Base-by-base conservation (phyloP, 37 sponge, comb jelly and placozoan genomes). In the Axinella damicornis region DNA sequence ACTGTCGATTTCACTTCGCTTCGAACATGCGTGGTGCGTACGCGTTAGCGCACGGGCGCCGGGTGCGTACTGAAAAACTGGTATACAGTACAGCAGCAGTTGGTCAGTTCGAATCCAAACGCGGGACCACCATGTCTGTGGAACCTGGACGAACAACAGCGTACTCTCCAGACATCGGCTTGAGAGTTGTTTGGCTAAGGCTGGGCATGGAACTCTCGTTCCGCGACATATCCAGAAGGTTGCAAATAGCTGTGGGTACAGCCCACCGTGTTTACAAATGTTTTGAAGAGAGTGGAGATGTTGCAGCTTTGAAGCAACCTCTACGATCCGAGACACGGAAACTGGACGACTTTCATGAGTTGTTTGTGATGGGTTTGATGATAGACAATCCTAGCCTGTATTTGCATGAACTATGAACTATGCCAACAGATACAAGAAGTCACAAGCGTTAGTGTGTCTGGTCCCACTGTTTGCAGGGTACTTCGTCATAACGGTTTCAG, bases 121-220 rank as follows among this genome's bases (percentile, higher is more conserved):
- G 18, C 4, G 73, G n/a, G n/a, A n/a, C n/a, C n/a, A n/a, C n/a
- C n/a, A 75, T 59, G 53, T 83, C 83, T 4, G 60, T 53, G 2
- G 83, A 83, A 34, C 83, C 83, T 59, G 39, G 21, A 24, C 34
- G 85, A 2, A 82, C 71, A 36, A 2, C 53, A 31, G 68, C 68
- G 2, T 84, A 74, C 36, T 84, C 76, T 14, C 4, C 66, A 39
- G 85, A 75, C 28, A 74, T 74, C 6, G 76, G 85, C 41, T 82
- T 73, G 83, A 31, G 83, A 56, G 71, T 85, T 33, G 75, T 83
- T 46, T 84, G 85, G 57, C 71, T 59, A 39, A 56, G 85, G 2
- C 6, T 74, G 28, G 76, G 85, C 28, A 71, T 86, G 80, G 74
- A 35, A 27, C 36, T 72, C 25, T 21, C 78, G 17, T 86, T 71